phyloP scores from a whole-genome alignment of 2,888 invertebrate genomes.

The Eupithecia vulgata region DNA sequence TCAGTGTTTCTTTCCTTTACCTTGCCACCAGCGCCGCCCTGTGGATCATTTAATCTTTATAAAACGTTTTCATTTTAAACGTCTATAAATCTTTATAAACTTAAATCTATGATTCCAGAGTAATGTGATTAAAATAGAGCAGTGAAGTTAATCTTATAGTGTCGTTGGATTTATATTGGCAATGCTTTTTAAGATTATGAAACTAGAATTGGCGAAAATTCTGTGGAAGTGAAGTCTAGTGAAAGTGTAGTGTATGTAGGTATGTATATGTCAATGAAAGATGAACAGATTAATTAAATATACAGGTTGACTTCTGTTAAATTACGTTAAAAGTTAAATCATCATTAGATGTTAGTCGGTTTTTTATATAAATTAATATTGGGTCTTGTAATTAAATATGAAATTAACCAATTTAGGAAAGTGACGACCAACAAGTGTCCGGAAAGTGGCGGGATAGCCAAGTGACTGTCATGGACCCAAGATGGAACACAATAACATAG shows the following conservation, averaged over 20 bases:
- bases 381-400: background rate
- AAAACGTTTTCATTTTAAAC: constrained; percentile 35
- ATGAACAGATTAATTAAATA: background rate
- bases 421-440: background rate
- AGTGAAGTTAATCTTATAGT: background rate
- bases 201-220: background rate
- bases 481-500: background rate
- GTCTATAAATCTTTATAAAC: background rate
- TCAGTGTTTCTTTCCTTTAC: constrained; percentile 64
- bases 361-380: background rate
- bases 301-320: background rate
- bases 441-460: background rate
- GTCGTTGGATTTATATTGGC: background rate
- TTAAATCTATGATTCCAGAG: constrained; percentile 16
- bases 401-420: background rate
- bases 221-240: background rate
- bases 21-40: constrained; percentile 81
- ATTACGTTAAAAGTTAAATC: background rate
- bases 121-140: background rate
- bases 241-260: background rate
- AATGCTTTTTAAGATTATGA: background rate
- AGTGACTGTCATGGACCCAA: background rate
- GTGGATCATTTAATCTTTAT: constrained; percentile 68
- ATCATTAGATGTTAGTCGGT: constrained; percentile 53
- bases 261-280: background rate